These are phyloP conservation scores for Rhodinocichla rosea DNA, from an alignment of 2,113 vertebrate genomes.

Conservation along the genomic window DNA sequence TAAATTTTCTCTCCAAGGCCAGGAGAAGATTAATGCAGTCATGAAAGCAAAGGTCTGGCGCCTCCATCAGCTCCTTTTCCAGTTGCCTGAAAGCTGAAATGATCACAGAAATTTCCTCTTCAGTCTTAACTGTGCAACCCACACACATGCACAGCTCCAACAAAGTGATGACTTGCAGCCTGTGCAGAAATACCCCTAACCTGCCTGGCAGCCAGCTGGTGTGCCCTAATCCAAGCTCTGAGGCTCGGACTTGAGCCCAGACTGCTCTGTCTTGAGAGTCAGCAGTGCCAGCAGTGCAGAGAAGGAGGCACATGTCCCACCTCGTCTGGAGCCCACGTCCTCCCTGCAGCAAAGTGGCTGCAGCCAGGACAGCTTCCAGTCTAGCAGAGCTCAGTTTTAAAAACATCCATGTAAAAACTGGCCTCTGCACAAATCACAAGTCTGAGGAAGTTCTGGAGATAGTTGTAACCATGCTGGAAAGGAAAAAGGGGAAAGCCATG, in stretches of 20 bases:
- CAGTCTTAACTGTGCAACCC: neutral
- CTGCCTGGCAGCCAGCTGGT: neutral
- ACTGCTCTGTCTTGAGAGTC: neutral
- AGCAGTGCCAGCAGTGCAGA: neutral
- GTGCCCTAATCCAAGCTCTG: neutral
- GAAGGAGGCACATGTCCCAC: neutral
- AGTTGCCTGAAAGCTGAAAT: neutral
- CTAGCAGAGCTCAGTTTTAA: fast-evolving
- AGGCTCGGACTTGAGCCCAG: neutral
- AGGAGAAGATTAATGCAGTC: neutral
- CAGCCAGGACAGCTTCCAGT: neutral
- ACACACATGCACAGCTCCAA: neutral
- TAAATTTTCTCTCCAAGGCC: neutral
- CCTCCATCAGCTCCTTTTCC: neutral
- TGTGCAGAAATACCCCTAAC: neutral
- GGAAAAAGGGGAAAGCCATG: neutral
- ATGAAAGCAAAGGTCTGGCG: neutral
- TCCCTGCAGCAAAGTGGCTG: neutral
- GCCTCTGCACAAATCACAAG: neutral
- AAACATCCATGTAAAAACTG: neutral
- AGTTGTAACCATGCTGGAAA: neutral
- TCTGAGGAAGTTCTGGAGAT: conserved; percentile 29
- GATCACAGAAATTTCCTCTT: neutral
- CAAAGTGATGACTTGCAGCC: neutral
- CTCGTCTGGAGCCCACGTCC: fast-evolving